These are phyloP conservation scores for Diadegma fenestrale DNA, from an alignment of 2,888 invertebrate species.

Conservation along the genomic window DNA sequence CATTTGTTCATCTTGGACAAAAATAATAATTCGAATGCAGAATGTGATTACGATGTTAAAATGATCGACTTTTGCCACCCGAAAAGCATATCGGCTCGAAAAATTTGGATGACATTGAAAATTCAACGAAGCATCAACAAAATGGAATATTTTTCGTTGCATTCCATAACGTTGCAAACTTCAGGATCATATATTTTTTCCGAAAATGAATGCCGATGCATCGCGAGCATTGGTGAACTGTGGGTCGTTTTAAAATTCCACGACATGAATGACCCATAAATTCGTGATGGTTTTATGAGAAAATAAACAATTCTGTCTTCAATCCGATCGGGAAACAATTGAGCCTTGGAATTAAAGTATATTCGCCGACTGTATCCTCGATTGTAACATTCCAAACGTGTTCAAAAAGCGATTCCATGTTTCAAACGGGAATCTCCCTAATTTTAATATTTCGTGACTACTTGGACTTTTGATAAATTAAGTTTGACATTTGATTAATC, in stretches of 20 bases:
- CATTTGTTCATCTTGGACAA: too few species aligned
- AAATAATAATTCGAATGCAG: too few species aligned
- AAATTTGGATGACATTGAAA: too few species aligned
- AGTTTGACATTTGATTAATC: slow-evolving; percentile 39
- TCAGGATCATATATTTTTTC: too few species aligned
- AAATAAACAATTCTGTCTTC: slow-evolving; percentile 20
- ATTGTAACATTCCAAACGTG: slow-evolving; percentile 42
- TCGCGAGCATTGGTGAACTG: slow-evolving; percentile 18
- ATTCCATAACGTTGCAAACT: too few species aligned
- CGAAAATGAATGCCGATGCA: slow-evolving; percentile 8
- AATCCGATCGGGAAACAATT: slow-evolving; percentile 38
- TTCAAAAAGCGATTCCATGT: slow-evolving; percentile 30
- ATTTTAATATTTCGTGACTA: slow-evolving; percentile 21
- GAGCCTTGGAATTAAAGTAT: slow-evolving; percentile 55
- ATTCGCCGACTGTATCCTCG: slow-evolving; percentile 41
- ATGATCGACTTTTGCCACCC: too few species aligned
- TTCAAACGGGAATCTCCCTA: slow-evolving; percentile 28
- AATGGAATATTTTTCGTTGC: too few species aligned
- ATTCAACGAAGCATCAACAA: too few species aligned
- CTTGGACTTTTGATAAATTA: slow-evolving; percentile 4
- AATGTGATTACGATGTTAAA: too few species aligned
- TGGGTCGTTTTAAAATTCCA: slow-evolving; percentile 20
- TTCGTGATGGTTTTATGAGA: background rate
- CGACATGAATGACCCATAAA: slow-evolving; percentile 11
- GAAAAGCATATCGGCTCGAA: too few species aligned